Evolutionary conservation across 2,888 invertebrate genomes (phyloP).

Genomic region (Pasiphila rectangulata): DNA sequence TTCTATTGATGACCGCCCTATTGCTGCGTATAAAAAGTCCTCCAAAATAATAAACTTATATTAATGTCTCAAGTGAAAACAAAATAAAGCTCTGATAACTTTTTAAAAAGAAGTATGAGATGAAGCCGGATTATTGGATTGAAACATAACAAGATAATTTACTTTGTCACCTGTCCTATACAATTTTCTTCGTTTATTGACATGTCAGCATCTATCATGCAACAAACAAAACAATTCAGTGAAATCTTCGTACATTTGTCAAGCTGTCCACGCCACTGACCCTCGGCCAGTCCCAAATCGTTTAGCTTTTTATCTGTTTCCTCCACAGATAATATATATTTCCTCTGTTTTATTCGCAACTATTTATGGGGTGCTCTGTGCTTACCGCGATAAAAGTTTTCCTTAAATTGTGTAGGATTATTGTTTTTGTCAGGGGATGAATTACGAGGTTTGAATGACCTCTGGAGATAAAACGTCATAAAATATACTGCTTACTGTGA

Average conservation of each 20-base stretch:
- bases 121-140: too few relatives aligned
- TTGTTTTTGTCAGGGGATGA: conserved; percentile 73
- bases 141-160: neutral
- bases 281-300: conserved; percentile 47
- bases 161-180: neutral
- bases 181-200: neutral
- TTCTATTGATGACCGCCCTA: too few relatives aligned
- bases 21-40: too few relatives aligned
- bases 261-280: conserved; percentile 56
- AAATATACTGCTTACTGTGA: conserved; percentile 3
- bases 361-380: conserved; percentile 75
- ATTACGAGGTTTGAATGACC: conserved; percentile 68
- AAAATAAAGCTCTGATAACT: too few relatives aligned
- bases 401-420: conserved; percentile 73
- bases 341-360: conserved; percentile 66
- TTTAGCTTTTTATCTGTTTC: conserved; percentile 73
- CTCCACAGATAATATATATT: conserved; percentile 4
- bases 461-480: conserved; percentile 47
- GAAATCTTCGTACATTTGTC: conserved; percentile 44
- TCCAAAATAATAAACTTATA: too few relatives aligned
- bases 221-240: conserved; percentile 16
- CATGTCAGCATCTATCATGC: conserved; percentile 12
- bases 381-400: conserved; percentile 72
- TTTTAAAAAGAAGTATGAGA: too few relatives aligned
- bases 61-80: too few relatives aligned